A percentile compares a stretch with the other conserved stretches of the same genome.
These are phyloP conservation scores for Tiphia femorata DNA, from an alignment of 2,888 invertebrate species.

Conservation along the genomic window DNA sequence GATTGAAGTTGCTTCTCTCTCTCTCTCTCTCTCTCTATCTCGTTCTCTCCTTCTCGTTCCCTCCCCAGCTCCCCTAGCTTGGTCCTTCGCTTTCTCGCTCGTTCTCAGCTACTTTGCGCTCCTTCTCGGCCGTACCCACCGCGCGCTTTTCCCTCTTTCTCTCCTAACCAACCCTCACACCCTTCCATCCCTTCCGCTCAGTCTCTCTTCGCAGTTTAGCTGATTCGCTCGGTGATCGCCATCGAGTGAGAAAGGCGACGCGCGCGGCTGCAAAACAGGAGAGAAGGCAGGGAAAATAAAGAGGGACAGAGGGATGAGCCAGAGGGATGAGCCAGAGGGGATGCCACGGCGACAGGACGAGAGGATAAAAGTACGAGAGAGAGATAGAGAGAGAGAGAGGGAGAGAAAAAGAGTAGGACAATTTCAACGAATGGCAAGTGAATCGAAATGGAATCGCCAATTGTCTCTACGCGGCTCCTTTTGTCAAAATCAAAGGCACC, in stretches of 20 bases:
- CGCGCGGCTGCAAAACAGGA: no score
- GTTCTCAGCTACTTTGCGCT: conserved; percentile 12
- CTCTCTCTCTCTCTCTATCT: conserved; percentile 33
- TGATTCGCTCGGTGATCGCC: conserved; percentile 32
- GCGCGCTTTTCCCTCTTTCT: not conserved
- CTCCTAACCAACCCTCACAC: not conserved
- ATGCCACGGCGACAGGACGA: not conserved
- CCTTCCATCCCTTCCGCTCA: conserved; percentile 13
- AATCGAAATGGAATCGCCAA: conserved; percentile 18
- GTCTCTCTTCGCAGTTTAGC: conserved; percentile 23
- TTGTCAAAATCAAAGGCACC: no score
- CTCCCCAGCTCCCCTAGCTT: not conserved
- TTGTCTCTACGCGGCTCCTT: no score
- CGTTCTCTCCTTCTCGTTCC: conserved; percentile 6
- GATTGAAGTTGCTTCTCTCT: conserved; percentile 53
- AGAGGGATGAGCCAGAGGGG: not conserved
- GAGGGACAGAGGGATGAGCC: not conserved
- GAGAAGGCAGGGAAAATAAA: not conserved
- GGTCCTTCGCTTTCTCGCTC: conserved; percentile 16
- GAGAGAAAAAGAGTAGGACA: not conserved
- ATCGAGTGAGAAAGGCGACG: conserved; percentile 8
- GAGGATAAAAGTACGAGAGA: not conserved
- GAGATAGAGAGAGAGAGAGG: no score
- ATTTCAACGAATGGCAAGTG: conserved; percentile 23
- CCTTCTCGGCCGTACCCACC: not conserved